Evolutionary conservation across 2,888 invertebrate species (phyloP), one percentile per base, ranked within the genome.

Genomic region (Halictus quadricinctus): DNA sequence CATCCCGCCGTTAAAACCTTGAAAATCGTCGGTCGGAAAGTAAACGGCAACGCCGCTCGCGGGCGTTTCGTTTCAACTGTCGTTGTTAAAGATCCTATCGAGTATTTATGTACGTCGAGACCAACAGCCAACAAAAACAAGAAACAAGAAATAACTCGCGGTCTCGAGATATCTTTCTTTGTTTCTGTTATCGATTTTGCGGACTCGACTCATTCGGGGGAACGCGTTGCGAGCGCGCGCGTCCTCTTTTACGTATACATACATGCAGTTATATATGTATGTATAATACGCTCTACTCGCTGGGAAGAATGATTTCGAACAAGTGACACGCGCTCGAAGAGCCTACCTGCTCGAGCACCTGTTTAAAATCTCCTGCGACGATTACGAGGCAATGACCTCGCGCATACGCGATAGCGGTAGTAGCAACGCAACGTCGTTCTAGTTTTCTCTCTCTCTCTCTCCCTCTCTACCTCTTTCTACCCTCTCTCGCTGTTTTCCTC

Each of bases 321-420:
- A 79, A 36, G 73, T 79, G 85, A 84, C 66, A 85, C 76, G 50
- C 50, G 50, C 50, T 36, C 79, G 80, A 72, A 69, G 50, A 21
- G 81, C 72, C 69, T 89, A 85, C 85, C 76, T 29, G 60, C 80
- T 54, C 83, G 73, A 73, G 74, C 88, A 90, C 88, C 88, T 89
- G 88, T 78, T 85, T 84, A 81, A 88, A 85, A 87, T 83, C 76
- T 81, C 85, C 76, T 77, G 54, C 73, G 72, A 46, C 85, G 87
- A 90, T 87, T 88, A 90, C 88, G 48, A 85, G 90, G 79, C 90
- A 88, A 87, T 80, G 88, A 88, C 90, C 90, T 79, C 81, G 46
- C 48, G 66, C 36, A 66, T 66, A 46, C 72, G 73, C 74, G 85
- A 88, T 85, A 85, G 69, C 80, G 81, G 72, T 79, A 75, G 83